Conservation (phyloP, 2,797 vertebrate species). For the Hoplostethus atlanticus region DNA sequence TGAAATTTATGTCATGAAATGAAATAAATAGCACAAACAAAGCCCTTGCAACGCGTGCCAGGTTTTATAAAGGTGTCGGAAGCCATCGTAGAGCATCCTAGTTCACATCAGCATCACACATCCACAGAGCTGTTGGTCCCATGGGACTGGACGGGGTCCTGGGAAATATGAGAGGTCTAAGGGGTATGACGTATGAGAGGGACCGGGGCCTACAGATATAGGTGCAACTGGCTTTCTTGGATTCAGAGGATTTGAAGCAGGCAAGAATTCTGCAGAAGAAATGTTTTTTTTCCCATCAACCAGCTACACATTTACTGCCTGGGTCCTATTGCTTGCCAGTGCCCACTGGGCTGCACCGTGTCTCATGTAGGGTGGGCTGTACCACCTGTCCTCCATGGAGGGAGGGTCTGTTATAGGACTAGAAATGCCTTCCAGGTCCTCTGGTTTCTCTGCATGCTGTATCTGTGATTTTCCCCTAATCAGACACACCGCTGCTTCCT, state of each 20-base stretch:
- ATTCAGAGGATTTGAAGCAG: no score
- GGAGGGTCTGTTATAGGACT: not conserved
- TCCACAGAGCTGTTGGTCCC: conserved; percentile 12
- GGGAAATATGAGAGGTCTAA: conserved; percentile 5
- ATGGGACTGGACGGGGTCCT: not conserved
- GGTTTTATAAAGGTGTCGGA: conserved; percentile 26
- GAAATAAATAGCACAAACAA: not conserved
- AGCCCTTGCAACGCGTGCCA: not conserved
- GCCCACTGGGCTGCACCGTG: no score
- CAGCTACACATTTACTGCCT: no score
- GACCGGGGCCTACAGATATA: not conserved
- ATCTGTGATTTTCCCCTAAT: conserved; percentile 9
- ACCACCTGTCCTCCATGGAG: no score
- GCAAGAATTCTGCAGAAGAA: no score
- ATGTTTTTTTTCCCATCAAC: no score
- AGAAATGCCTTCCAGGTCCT: conserved; percentile 29
- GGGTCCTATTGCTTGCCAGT: no score
- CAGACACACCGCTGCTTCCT: conserved; percentile 46
- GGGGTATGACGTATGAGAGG: conserved; percentile 16
- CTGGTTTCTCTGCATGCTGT: conserved; percentile 22
- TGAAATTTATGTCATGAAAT: not conserved
- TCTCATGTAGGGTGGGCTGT: no score
- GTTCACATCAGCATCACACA: conserved; percentile 10
- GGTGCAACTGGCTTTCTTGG: no score
- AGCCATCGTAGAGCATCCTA: not conserved